These are phyloP conservation scores for Trinectes maculatus DNA, from an alignment of 2,113 vertebrate genomes.

Conservation along the genomic window DNA sequence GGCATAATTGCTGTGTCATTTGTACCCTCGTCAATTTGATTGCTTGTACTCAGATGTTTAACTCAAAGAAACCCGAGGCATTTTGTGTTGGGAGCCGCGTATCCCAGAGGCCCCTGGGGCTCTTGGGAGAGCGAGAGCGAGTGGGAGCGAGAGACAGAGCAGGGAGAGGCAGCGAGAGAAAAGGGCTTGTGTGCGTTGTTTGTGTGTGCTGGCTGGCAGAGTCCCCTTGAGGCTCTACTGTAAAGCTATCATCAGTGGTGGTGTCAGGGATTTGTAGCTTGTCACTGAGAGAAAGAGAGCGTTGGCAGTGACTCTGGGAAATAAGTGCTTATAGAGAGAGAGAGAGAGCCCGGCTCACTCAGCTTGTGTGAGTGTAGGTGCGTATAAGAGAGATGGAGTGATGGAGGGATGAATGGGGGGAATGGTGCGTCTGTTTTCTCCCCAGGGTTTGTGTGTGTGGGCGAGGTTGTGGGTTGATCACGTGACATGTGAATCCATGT, in stretches of 20 bases:
- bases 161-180: conserved; percentile 25
- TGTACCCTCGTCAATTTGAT: conserved; percentile 57
- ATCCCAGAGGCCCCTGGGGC: conserved; percentile 68
- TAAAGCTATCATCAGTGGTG: conserved; percentile 83
- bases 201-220: conserved; percentile 76
- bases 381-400: conserved; percentile 47
- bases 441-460: conserved; percentile 30
- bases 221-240: conserved; percentile 78
- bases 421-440: conserved; percentile 67
- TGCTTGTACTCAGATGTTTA: conserved; percentile 65
- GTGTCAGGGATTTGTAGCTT: conserved; percentile 85
- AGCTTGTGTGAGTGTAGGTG: conserved; percentile 59
- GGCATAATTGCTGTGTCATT: conserved; percentile 56
- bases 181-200: conserved; percentile 61
- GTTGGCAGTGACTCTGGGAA: conserved; percentile 78
- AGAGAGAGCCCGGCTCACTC: conserved; percentile 54
- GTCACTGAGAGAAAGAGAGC: conserved; percentile 74
- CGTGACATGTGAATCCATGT: conserved; percentile 43
- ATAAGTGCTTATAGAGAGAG: conserved; percentile 75
- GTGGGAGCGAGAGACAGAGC: conserved; percentile 21
- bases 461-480: conserved; percentile 46
- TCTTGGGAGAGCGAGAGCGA: conserved; percentile 57
- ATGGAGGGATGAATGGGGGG: conserved; percentile 45
- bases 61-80: conserved; percentile 70
- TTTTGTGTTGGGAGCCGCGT: conserved; percentile 60